These are phyloP conservation scores for Tinea pellionella DNA, from an alignment of 2,888 invertebrate genomes.

Conservation along the genomic window DNA sequence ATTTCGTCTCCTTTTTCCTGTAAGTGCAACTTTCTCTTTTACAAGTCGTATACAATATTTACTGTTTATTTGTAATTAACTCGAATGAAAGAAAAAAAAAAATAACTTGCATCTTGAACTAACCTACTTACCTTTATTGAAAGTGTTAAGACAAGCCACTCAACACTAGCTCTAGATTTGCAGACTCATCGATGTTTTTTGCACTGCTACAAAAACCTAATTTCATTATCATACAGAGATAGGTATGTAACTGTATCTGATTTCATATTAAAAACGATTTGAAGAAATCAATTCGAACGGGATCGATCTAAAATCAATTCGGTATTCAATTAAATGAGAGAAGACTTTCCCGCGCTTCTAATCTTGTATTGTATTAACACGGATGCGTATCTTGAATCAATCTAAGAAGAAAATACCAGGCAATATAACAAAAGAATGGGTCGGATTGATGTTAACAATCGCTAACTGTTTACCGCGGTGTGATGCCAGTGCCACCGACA, in stretches of 20 bases:
- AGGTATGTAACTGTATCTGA: constrained; percentile 36
- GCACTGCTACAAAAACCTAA: constrained; percentile 28
- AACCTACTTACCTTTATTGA: constrained; percentile 2
- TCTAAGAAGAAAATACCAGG: constrained; percentile 52
- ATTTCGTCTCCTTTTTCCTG: background rate
- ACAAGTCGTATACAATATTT: background rate
- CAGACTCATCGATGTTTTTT: background rate
- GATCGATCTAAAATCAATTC: constrained; percentile 54
- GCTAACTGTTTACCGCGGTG: constrained; percentile 44
- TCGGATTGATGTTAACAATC: constrained; percentile 52
- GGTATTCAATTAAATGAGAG: constrained; percentile 56
- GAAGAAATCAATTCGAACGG: constrained; percentile 44
- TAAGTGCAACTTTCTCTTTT: background rate
- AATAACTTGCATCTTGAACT: background rate
- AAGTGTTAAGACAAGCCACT: constrained; percentile 5
- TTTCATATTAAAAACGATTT: constrained; percentile 34
- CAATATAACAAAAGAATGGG: constrained; percentile 50
- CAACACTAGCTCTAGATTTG: background rate
- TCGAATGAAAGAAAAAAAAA: background rate
- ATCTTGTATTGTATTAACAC: constrained; percentile 49
- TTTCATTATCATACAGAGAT: constrained; percentile 28
- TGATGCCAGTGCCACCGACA: constrained; percentile 5
- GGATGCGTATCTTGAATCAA: constrained; percentile 48
- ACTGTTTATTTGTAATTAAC: background rate
- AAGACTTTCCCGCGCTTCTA: constrained; percentile 51